Evolutionary conservation across 2,888 invertebrate genomes (phyloP).

Genomic region (Watsonalla binaria): DNA sequence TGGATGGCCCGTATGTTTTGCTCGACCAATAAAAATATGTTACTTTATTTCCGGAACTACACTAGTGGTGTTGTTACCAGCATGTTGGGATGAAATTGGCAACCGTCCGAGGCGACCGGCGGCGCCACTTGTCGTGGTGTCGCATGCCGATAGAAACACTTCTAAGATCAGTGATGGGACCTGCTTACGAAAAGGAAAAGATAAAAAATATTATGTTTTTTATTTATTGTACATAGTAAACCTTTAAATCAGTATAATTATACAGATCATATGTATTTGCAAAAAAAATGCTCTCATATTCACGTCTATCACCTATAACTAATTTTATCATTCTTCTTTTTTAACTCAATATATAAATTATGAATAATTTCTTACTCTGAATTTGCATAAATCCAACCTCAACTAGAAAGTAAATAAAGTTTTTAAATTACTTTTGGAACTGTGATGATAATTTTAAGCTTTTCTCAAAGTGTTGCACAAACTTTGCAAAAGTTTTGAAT

Average conservation of each 20-base stretch:
- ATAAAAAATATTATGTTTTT: too few species aligned
- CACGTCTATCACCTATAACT: too few species aligned
- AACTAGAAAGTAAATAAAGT: neutral
- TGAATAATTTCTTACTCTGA: too few species aligned
- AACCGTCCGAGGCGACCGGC: slow-evolving; percentile 25
- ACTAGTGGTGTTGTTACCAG: slow-evolving; percentile 18
- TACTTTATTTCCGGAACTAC: slow-evolving; percentile 21
- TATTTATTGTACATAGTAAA: too few species aligned
- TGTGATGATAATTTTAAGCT: neutral
- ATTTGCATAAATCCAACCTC: neutral
- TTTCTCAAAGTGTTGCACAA: neutral
- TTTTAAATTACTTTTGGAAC: neutral
- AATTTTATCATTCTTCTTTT: too few species aligned
- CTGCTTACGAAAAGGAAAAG: neutral
- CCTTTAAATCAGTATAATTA: too few species aligned
- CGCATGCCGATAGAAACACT: slow-evolving; percentile 22
- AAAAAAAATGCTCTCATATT: too few species aligned
- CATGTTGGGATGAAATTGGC: slow-evolving; percentile 21
- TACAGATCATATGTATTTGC: too few species aligned
- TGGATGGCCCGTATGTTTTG: too few species aligned
- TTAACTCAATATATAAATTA: too few species aligned
- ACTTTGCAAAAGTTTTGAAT: neutral
- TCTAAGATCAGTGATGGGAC: slow-evolving; percentile 19
- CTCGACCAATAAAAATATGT: slow-evolving; percentile 4
- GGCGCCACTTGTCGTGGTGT: slow-evolving; percentile 45